Conservation (phyloP, 1,140 invertebrate genomes). For the Temnothorax longispinosus region DNA sequence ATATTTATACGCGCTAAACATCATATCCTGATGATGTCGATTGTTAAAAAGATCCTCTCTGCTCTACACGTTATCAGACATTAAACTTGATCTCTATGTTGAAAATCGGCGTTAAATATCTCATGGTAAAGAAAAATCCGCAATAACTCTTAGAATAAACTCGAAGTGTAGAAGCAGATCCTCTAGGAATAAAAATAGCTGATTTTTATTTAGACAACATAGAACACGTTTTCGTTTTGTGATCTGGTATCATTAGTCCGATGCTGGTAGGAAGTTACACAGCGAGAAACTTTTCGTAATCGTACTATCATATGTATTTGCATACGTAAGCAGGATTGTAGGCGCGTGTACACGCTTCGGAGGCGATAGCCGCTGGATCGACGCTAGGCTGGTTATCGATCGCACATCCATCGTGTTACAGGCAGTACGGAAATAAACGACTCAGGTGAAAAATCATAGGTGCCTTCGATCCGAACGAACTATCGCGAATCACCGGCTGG, state of each 20-base stretch:
- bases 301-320: constrained; percentile 20
- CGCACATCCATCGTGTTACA: constrained; percentile 40
- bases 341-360: constrained; percentile 9
- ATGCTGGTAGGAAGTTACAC: constrained; percentile 15
- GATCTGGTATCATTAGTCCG: constrained; percentile 23
- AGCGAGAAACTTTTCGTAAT: constrained; percentile 42
- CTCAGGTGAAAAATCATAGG: constrained; percentile 45
- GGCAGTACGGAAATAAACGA: constrained; percentile 45
- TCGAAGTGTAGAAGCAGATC: neutral
- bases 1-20: neutral
- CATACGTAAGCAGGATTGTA: constrained; percentile 37
- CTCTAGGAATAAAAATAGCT: neutral
- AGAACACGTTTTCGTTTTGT: neutral
- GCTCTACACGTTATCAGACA: neutral
- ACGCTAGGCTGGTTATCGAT: constrained; percentile 44
- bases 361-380: constrained; percentile 32
- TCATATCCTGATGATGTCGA: neutral
- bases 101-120: neutral
- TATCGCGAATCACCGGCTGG: constrained; percentile 10
- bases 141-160: neutral
- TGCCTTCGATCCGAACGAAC: constrained; percentile 45
- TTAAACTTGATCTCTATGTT: neutral
- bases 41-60: neutral
- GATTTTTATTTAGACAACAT: constrained; percentile 3
- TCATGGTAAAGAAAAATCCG: neutral